Percentiles rank a stretch among this genome's conserved stretches.
Evolutionary conservation across 2,888 invertebrate genomes (phyloP).

Genomic region (Calameuta filiformis): DNA sequence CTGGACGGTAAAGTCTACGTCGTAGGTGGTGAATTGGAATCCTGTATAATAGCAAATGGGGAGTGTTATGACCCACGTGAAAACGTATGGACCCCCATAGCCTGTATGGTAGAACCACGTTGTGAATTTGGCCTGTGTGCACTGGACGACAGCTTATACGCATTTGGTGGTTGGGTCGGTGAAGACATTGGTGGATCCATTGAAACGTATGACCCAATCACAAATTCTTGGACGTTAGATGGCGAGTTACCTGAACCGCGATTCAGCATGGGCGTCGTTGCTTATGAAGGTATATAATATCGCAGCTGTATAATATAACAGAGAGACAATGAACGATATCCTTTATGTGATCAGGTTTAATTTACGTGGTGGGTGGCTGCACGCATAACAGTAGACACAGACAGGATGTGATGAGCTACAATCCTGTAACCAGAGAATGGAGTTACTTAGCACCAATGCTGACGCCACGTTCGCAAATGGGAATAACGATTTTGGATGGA

Average conservation of each 20-base stretch:
- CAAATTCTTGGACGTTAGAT: conserved; percentile 81
- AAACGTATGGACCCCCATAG: conserved; percentile 67
- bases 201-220: conserved; percentile 86
- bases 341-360: conserved; percentile 71
- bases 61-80: conserved; percentile 84
- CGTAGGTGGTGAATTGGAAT: conserved; percentile 91
- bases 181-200: conserved; percentile 90
- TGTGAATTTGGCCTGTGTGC: conserved; percentile 92
- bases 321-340: background rate
- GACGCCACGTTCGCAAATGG: conserved; percentile 87
- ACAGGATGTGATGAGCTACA: conserved; percentile 82
- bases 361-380: conserved; percentile 93
- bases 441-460: conserved; percentile 80
- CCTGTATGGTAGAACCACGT: conserved; percentile 81
- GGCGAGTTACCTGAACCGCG: conserved; percentile 86
- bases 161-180: conserved; percentile 94
- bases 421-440: conserved; percentile 86
- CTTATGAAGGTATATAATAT: conserved; percentile 76
- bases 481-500: conserved; percentile 86
- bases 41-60: conserved; percentile 88
- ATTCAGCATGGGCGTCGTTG: conserved; percentile 92
- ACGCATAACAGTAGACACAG: conserved; percentile 83
- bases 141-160: conserved; percentile 84
- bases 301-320: background rate
- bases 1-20: conserved; percentile 89